These are phyloP conservation scores for Drosophila ficusphila DNA, from an alignment of 1,140 invertebrate genomes.

Conservation along the genomic window DNA sequence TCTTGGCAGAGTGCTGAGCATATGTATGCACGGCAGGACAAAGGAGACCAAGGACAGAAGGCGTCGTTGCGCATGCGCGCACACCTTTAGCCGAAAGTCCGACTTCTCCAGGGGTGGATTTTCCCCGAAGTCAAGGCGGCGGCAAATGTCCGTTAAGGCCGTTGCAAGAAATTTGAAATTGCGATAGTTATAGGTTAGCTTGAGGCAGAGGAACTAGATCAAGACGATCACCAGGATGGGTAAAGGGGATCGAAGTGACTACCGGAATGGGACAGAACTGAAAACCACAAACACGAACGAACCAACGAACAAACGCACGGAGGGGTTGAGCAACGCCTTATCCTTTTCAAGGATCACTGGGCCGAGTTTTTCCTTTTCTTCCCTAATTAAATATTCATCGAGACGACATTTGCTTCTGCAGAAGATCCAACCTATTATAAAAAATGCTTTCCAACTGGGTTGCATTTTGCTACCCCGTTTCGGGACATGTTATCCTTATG, in stretches of 20 bases:
- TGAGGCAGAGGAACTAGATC: constrained; percentile 65
- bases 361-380: constrained; percentile 35
- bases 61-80: constrained; percentile 66
- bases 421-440: constrained; percentile 18
- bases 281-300: constrained; percentile 60
- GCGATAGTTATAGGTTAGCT: constrained; percentile 61
- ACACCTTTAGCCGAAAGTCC: constrained; percentile 59
- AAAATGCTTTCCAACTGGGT: constrained; percentile 40
- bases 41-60: constrained; percentile 44
- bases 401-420: constrained; percentile 66
- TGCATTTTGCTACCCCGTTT: constrained; percentile 59
- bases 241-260: constrained; percentile 3
- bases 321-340: constrained; percentile 59
- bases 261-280: constrained; percentile 32
- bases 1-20: constrained; percentile 54
- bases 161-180: constrained; percentile 57
- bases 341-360: constrained; percentile 53
- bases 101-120: constrained; percentile 59
- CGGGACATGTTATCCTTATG: constrained; percentile 36
- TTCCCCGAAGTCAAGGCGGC: constrained; percentile 59
- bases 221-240: constrained; percentile 37
- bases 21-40: constrained; percentile 64
- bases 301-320: not conserved
- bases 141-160: constrained; percentile 61
- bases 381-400: constrained; percentile 79